Evolutionary conservation across 2,113 vertebrate genomes (phyloP), one percentile per base, ranked within the genome.

Genomic region (Urocitellus parryii): DNA sequence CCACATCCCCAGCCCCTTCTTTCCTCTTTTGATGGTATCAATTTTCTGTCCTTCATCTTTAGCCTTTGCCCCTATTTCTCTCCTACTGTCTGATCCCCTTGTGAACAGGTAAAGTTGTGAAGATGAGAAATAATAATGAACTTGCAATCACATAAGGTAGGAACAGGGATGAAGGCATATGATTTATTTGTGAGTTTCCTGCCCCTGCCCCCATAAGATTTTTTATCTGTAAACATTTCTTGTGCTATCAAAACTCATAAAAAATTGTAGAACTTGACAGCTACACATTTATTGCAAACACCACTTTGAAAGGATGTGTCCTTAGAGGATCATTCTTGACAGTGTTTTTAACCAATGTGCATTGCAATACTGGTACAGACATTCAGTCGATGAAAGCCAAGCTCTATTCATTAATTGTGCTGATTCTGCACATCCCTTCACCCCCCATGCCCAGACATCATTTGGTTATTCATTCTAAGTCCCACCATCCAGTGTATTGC

Each of bases 281-380:
- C 80, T 94, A 63, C 65, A 89, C 76, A 96, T 92, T 96, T 92
- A 96, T 85, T 96, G 79, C 67, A 98, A 97, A 95, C 9, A 85
- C 37, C 48, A 77, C 80, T 97, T 97, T 95, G 32, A 96, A 97
- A 96, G 8, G n/a, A 88, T 81, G 79, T 83, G 80, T 93, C 87
- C 72, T 76, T 92, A 87, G 87, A 96, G 90, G 61, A 95, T 94
- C 51, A 67, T 34, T 85, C 76, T 91, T 97, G 87, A 93, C 90
- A 96, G 61, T 95, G 58, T 82, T 97, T 94, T 96, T 96, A 96
- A 92, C 86, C 80, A 96, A 73, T 11, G 8, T 56, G 48, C 45
- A n/a, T 80, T 96, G 90, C 87, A 97, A 90, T 82, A 83, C 51
- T 90, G 80, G 65, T 90, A 42, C 32, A 97, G 87, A 73, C 61